Base-by-base conservation (phyloP, 1,140 invertebrate species). In the Druon quercuslanigerum region DNA sequence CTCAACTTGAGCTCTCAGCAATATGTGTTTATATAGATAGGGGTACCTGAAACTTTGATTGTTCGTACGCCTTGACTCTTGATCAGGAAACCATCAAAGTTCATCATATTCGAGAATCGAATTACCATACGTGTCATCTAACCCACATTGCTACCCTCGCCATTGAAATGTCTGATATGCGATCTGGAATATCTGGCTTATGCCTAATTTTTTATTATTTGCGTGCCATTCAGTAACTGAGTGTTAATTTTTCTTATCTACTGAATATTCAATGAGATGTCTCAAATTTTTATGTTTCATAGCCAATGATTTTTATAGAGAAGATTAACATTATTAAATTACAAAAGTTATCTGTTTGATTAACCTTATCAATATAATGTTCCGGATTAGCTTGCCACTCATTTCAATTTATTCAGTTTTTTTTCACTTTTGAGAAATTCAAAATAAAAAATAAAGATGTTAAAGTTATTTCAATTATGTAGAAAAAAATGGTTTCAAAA, bases 51-150 rank as follows among this genome's bases (percentile, higher is more conserved):
- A 60, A 60, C 56, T 46, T 46, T 12, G 57, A 60, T 60, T 60
- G 20, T 60, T 56, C 54, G 11, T 46, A 46, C 40, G 40, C 9
- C 54, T 20, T 60, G 20, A 60, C 25, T 46, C 19, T 56, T 60
- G 20, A 60, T 60, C 20, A 60, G 25, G 20, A 60, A 60, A 13
- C 12, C 20, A 33, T 25, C 25, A 3, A 60, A 33, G 19, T 60
- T 60, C 20, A 46, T 46, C 12, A 60, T 60, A 33, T 33, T 60
- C 57, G 57, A 60, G 20, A 33, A 14, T 60, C 20, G 20, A 60
- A 60, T 60, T 60, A 60, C 20, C 57, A 60, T 60, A 33, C 14
- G 57, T 60, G 57, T 60, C 40, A 60, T 25, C 25, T 40, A 60
- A 60, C 57, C 33, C 33, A 11, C 57, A 60, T 60, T 60, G 20